Percentiles rank a stretch among this genome's conserved stretches.
Conservation (phyloP, 2,888 invertebrate species). For the Drosophila nr. fundita region DNA sequence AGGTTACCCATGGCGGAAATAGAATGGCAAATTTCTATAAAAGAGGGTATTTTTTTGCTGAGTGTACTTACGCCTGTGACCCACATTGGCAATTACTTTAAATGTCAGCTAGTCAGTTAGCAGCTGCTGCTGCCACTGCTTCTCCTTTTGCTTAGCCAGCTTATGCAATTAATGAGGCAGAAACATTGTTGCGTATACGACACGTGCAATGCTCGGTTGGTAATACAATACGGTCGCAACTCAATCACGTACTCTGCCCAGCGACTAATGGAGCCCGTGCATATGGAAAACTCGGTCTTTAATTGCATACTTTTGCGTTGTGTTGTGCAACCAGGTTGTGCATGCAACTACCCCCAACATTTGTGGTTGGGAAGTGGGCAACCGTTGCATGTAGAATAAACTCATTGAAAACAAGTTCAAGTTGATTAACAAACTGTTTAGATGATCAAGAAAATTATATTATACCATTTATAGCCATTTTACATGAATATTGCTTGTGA, state of each 20-base stretch:
- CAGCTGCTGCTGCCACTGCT: constrained; percentile 5
- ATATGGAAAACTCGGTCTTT: constrained; percentile 18
- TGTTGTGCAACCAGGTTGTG: neutral
- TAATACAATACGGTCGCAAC: neutral
- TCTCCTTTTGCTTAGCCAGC: constrained; percentile 2
- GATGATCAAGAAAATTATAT: neutral
- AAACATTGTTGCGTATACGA: constrained; percentile 30
- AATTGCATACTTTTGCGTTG: constrained; percentile 6
- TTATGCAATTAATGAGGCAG: constrained; percentile 34
- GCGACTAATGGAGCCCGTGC: neutral
- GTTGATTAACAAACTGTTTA: neutral
- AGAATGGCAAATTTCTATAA: neutral
- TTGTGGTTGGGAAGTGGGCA: constrained; percentile 7
- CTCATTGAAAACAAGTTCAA: neutral
- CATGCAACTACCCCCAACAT: no score
- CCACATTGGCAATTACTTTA: neutral
- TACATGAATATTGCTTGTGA: neutral
- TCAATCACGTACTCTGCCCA: constrained; percentile 1
- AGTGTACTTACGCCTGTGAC: neutral
- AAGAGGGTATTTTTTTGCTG: neutral
- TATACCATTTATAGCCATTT: neutral
- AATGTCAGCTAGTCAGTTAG: constrained; percentile 20
- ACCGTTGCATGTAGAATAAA: neutral
- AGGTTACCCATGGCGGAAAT: neutral
- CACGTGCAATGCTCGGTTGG: constrained; percentile 25